Conservation (phyloP, 64 coral and sea anemone genomes). For the Pocillopora verrucosa region DNA sequence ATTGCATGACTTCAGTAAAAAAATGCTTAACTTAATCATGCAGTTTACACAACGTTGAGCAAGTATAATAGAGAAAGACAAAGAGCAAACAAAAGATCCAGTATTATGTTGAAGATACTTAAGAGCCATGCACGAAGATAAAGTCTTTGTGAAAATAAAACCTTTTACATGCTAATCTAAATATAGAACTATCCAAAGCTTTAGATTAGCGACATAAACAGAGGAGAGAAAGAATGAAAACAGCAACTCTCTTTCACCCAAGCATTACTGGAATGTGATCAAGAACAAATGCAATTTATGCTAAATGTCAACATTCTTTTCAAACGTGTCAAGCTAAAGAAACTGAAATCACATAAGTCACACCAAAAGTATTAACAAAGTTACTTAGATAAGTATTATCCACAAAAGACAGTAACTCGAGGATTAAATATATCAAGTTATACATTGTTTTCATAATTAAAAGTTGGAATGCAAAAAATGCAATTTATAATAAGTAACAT, state of each 20-base stretch:
- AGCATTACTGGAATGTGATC: slow-evolving; percentile 16
- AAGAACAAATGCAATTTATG: background rate
- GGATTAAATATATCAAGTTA: no score
- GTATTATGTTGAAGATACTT: background rate
- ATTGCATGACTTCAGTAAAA: slow-evolving; percentile 22
- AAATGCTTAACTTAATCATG: background rate
- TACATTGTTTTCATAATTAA: no score
- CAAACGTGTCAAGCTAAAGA: background rate
- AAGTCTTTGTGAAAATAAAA: background rate
- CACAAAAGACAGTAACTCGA: background rate
- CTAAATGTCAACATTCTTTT: slow-evolving; percentile 6
- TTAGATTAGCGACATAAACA: background rate
- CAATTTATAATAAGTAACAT: no score
- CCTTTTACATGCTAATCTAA: background rate
- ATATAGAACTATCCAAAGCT: background rate
- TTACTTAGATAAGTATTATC: background rate
- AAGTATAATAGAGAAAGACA: background rate
- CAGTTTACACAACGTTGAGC: slow-evolving; percentile 34
- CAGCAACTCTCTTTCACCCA: background rate
- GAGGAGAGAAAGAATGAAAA: background rate
- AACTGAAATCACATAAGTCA: background rate
- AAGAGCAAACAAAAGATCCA: slow-evolving; percentile 13
- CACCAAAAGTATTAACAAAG: background rate
- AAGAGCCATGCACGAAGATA: background rate
- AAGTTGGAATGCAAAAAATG: no score